Base-by-base conservation (phyloP, 1,140 invertebrate species). In the Caenorhabditis remanei region DNA sequence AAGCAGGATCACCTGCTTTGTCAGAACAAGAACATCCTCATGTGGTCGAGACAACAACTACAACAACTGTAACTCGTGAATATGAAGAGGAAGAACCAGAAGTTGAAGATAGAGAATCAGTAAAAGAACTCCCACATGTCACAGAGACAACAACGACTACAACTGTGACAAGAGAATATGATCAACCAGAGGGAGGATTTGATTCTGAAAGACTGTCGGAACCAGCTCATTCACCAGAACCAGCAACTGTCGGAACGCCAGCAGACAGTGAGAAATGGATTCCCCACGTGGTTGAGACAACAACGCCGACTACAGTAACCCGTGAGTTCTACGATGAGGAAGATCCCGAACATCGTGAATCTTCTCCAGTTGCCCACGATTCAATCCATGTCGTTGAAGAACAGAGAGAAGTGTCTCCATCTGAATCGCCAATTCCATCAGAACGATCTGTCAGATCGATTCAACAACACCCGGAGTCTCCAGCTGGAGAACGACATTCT, bases 1-100 rank as follows among this genome's bases (percentile, higher is more conserved):
- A 11, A 0, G 24, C 21, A 13, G 61, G 8, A 9, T 40, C 61
- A 3, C 61, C 61, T 11, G n/a, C 24, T 13, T 9, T 11, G n/a
- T 40, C 61, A 4, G 61, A 63, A 32, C 11, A 63, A n/a, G 82
- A 67, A n/a, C 56, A 41, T 21, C 46, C 19, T 56, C 82, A 83
- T 50, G 56, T 85, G 8, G 21, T 56, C 7, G 83, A 85, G 50
- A 85, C 83, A n/a, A 85, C 83, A 46, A 85, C 83, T 21, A 85
- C 58, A 56, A 85, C 83, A 5, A 85, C 32, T 13, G 83, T 56
- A 13, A 71, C 67, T 48, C 67, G 67, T 14, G 9, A 84, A 13
- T 8, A 32, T 46, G 53, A 58, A 0, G 19, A 56, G 1, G 48
- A 50, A 61, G 53, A 56, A 58, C n/a, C 24, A 9, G n/a, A 58